Base-by-base conservation (phyloP, 2,113 vertebrate species). In the Pimephales promelas region DNA sequence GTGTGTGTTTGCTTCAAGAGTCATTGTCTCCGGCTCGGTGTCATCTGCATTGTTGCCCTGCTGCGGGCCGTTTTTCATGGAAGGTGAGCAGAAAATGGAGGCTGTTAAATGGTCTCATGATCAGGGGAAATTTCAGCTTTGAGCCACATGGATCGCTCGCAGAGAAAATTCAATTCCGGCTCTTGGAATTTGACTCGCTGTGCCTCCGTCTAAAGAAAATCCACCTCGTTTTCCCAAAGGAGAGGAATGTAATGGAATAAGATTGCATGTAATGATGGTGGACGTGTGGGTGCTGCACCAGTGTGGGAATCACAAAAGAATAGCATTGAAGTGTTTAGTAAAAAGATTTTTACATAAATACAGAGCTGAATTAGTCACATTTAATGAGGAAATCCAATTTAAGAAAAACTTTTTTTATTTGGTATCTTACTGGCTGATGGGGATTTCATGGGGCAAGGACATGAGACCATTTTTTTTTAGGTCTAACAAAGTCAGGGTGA, bases 181-280 rank as follows among this genome's bases (percentile, higher is more conserved):
- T 52, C 43, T 52, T 64, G 61, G 78, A 80, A 66, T 45, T 71
- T 83, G 66, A 81, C 73, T 82, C 36, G 31, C 75, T 79, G 34
- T 22, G 64, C 16, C 68, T 78, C 74, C 45, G 72, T 45, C 28
- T 9, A 18, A 22, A 47, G 13, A 62, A 70, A 47, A 76, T 66
- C 57, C 0, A 4, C 31, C 22, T 77, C 13, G 0, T 18, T 59
- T 26, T 36, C 10, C 28, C 57, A 59, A 61, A 54, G 43, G 49
- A 43, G 59, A 16, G 16, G 56, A 64, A 83, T 70, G 40, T 22
- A 47, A 45, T 72, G 40, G 36, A 71, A 72, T 31, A 45, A 70
- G 71, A 86, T 83, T 82, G 73, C 71, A 81, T 24, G 2, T n/a
- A 83, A 75, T 74, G 83, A 86, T 45, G 57, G 81, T 68, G n/a